Base-by-base conservation (phyloP, 1,140 invertebrate species). In the Caenorhabditis remanei region DNA sequence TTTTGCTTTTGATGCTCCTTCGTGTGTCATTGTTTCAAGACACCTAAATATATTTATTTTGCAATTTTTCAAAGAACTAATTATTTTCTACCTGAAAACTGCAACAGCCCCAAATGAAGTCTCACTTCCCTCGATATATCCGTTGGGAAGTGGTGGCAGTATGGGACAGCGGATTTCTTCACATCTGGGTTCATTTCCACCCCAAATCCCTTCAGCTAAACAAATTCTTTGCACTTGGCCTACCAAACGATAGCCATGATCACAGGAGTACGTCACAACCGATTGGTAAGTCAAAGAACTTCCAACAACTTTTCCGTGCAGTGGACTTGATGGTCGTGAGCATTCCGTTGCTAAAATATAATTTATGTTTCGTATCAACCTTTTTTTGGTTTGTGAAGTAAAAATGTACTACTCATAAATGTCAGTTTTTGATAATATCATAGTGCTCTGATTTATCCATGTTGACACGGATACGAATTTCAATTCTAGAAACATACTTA, bases 151-250 rank as follows among this genome's bases (percentile, higher is more conserved):
- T 32, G 95, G 94, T 6, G 96, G 96, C 0, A 97, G 96, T 89
- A 95, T 95, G 2, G 96, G 96, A 93, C 97, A 99, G 93, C 98
- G 96, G 90, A 99, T 98, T 94, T 98, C 97, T 95, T 97, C 96
- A 93, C 97, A 99, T 48, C 94, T 93, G 0, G 97, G 96, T 89
- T 96, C 94, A 16, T 94, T 94, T 48, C 96, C 97, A 19, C 96
- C 95, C 97, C 97, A 99, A 92, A 96, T 95, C 92, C 96, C 96
- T 93, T 98, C 96, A 4, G 96, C 97, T 90, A 97, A 95, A 93
- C 97, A 99, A 63, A 96, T 94, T 91, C 97, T 94, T 8, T 96
- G 97, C 5, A 94, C 94, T 86, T 96, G 95, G 0, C 97, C 97
- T 1, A 96, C 94, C n/a, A 99, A 94, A 46, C 98, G 96, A 93